A percentile compares a stretch with the other conserved stretches of the same genome.
Conservation (phyloP, 2,797 vertebrate genomes). For the Siniperca obscura region DNA sequence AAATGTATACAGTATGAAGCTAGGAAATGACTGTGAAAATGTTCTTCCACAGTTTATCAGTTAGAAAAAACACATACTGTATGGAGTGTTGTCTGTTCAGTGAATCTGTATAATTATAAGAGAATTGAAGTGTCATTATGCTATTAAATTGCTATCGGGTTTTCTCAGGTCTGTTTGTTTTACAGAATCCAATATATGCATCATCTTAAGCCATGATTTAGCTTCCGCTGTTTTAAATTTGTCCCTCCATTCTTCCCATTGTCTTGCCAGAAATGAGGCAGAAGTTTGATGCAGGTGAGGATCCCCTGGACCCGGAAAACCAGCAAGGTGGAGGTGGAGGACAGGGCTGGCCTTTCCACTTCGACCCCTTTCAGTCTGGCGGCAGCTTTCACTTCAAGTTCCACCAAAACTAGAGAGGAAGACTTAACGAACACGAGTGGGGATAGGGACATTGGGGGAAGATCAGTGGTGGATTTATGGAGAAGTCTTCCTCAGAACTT, state of each 20-base stretch:
- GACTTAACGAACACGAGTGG: conserved; percentile 28
- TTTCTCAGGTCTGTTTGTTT: neutral
- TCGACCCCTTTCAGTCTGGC: conserved; percentile 89
- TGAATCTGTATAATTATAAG: neutral
- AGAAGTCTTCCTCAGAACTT: conserved; percentile 58
- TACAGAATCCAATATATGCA: neutral
- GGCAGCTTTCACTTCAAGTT: conserved; percentile 91
- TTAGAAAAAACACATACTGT: neutral
- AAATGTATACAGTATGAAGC: neutral
- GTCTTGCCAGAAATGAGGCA: conserved; percentile 87
- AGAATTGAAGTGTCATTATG: neutral
- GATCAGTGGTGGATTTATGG: conserved; percentile 30
- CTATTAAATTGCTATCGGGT: neutral
- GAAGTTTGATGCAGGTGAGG: conserved; percentile 89
- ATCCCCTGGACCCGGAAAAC: conserved; percentile 89
- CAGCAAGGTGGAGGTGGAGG: conserved; percentile 85
- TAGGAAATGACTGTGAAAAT: too few relatives aligned
- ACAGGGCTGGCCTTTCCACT: conserved; percentile 88
- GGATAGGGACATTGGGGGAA: neutral
- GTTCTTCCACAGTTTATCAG: neutral
- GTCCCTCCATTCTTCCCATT: neutral
- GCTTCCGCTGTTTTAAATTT: neutral
- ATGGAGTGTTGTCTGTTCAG: neutral
- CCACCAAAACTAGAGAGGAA: conserved; percentile 84
- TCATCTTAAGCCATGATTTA: neutral